Evolutionary conservation across 2,113 vertebrate genomes (phyloP).

Genomic region (Notothenia coriiceps): DNA sequence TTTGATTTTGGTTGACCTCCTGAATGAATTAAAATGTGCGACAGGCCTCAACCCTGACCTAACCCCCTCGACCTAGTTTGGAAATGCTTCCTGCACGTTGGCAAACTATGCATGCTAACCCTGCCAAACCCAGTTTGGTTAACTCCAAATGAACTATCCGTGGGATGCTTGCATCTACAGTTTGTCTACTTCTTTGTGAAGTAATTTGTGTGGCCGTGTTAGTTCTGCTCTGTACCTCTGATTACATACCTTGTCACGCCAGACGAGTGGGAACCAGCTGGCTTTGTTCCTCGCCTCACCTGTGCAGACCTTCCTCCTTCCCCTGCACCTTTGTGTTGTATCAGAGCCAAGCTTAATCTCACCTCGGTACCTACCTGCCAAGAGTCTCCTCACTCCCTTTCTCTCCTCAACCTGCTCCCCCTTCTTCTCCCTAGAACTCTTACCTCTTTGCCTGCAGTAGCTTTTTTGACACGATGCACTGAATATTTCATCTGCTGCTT

Average conservation of each 20-base stretch:
- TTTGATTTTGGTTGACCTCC: conserved; percentile 55
- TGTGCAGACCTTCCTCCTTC: conserved; percentile 25
- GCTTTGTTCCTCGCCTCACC: conserved; percentile 60
- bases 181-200: conserved; percentile 29
- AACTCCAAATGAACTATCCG: conserved; percentile 15
- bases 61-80: background rate
- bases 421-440: conserved; percentile 25
- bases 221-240: conserved; percentile 32
- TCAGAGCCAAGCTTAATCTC: conserved; percentile 48
- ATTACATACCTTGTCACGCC: conserved; percentile 56
- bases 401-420: conserved; percentile 33
- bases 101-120: conserved; percentile 22
- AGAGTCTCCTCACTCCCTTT: conserved; percentile 30
- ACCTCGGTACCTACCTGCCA: conserved; percentile 43
- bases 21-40: conserved; percentile 27
- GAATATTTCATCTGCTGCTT: conserved; percentile 79
- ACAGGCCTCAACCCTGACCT: conserved; percentile 29
- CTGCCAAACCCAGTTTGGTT: conserved; percentile 3
- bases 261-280: conserved; percentile 54
- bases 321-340: conserved; percentile 26
- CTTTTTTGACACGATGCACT: conserved; percentile 74
- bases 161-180: background rate
- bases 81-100: conserved; percentile 23
- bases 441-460: conserved; percentile 60
- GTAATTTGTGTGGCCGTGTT: background rate